phyloP scores from a whole-genome alignment of 2,113 vertebrate genomes.

The Colistium nudipinnis region DNA sequence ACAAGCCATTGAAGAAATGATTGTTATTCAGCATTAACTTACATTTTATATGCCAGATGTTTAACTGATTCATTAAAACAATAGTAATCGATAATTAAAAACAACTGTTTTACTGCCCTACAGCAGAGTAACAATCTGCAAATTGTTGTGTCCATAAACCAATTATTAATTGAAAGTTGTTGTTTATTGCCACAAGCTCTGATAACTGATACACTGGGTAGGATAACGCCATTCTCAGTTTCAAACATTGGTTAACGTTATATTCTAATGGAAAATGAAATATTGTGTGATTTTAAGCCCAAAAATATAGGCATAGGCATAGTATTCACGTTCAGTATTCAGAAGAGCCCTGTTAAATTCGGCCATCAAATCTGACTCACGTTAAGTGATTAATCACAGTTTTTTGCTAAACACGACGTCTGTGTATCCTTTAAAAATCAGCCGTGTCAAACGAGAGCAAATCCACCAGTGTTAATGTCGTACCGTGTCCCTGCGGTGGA shows the following conservation, averaged over 20 bases:
- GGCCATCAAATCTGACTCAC: constrained; percentile 14
- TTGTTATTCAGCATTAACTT: neutral
- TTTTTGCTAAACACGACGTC: neutral
- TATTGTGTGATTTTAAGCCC: neutral
- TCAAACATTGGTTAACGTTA: neutral
- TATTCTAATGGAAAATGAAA: neutral
- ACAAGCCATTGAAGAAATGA: neutral
- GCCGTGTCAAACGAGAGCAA: constrained; percentile 27
- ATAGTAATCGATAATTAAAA: neutral
- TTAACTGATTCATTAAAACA: neutral
- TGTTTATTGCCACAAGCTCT: neutral
- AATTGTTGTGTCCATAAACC: neutral
- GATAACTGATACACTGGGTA: neutral
- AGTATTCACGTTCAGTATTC: neutral
- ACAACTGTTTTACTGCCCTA: too few relatives aligned
- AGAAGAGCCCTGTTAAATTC: neutral
- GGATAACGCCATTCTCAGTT: neutral
- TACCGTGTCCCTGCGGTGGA: constrained; percentile 45
- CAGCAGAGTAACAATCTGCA: neutral
- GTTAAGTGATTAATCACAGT: constrained; percentile 8
- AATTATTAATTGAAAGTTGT: neutral
- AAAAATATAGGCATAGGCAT: too few relatives aligned
- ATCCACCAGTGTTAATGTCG: constrained; percentile 37
- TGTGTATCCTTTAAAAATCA: neutral
- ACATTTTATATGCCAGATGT: neutral